Base-by-base conservation (phyloP, 2,113 vertebrate species). In the Petromus typicus region DNA sequence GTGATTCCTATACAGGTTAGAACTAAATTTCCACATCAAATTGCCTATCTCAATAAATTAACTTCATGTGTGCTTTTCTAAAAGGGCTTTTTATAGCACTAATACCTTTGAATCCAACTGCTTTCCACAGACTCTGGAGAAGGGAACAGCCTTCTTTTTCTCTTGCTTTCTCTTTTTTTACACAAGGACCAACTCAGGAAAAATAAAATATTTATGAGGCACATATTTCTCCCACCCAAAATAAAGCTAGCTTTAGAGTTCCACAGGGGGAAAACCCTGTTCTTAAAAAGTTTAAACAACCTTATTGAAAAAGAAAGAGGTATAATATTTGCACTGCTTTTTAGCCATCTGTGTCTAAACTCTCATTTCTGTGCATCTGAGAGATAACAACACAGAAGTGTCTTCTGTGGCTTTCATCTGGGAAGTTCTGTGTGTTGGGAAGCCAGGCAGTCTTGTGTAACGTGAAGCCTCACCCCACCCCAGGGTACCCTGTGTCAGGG, bases 161-260 rank as follows among this genome's bases (percentile, higher is more conserved):
- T 64, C 51, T 45, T 48, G 25, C 8, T 85, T 64, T 54, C 64
- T 32, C 69, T 61, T 67, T 67, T 93, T 80, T 81, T 73, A 95
- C 83, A 97, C 84, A 96, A 76, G 88, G 81, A 25, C 63, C 86
- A 97, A 95, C 94, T 97, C 96, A 94, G 91, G 94, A 95, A 95
- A 96, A 97, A 94, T 97, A 94, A 96, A 93, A 89, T 97, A 91
- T 97, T 97, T 95, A 95, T 92, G 93, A 96, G 86, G 81, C 78
- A 91, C 94, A 86, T 92, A 94, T 97, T 97, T 96, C 91, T 89
- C 34, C 86, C 73, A 89, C 82, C 45, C 94, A 92, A 95, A 97
- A 95, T 95, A 95, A 97, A 97, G 80, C 56, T 76, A 94, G 43
- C 84, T 89, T 97, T 94, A 97, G 90, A 95, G 82, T 95, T 90